Evolutionary conservation across 2,888 invertebrate genomes (phyloP).

Genomic region (Dryobota labecula): DNA sequence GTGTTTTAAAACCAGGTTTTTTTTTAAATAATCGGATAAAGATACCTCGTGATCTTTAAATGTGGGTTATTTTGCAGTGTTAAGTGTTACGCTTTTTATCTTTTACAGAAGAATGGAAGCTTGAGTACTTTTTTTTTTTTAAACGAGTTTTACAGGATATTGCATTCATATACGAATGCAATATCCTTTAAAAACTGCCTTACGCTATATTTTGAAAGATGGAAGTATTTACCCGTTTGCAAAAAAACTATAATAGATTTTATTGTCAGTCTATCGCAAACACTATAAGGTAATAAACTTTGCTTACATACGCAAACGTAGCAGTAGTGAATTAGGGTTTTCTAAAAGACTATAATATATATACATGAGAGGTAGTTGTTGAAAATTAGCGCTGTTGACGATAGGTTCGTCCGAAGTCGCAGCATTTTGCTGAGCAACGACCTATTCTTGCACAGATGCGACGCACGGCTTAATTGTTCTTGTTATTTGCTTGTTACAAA

Average conservation of each 20-base stretch:
- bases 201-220: neutral
- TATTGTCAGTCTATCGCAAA: neutral
- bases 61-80: constrained; percentile 63
- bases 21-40: constrained; percentile 82
- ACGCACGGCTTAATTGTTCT: no score
- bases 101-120: constrained; percentile 22
- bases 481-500: no score
- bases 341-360: no score
- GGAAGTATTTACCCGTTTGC: neutral
- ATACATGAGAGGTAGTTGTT: no score
- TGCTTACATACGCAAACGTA: neutral
- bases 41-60: constrained; percentile 71
- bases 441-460: no score
- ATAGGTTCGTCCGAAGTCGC: no score
- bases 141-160: constrained; percentile 19
- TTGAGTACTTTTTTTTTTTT: constrained; percentile 16
- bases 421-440: no score
- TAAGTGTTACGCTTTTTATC: constrained; percentile 62
- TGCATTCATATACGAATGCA: constrained; percentile 23
- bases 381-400: no score
- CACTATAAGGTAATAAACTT: neutral
- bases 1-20: constrained; percentile 86
- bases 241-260: neutral
- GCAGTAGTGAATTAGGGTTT: neutral
- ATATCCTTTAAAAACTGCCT: no score